These are phyloP conservation scores for Plusia festucae DNA, from an alignment of 2,888 invertebrate species.

Conservation along the genomic window DNA sequence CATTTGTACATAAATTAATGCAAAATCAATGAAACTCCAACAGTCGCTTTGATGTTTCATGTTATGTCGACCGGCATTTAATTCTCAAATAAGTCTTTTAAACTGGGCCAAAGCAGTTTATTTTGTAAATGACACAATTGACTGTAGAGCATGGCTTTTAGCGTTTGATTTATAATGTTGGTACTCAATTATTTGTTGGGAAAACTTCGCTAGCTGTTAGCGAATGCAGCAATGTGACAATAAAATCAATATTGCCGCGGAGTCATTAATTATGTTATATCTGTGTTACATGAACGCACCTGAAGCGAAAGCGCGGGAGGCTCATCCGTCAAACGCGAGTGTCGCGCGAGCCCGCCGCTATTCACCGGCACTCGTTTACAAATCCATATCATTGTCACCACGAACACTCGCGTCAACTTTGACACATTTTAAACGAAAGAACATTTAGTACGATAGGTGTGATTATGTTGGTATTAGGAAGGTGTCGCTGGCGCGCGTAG, in stretches of 20 bases:
- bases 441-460: slow-evolving; percentile 21
- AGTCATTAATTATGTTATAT: slow-evolving; percentile 73
- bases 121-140: slow-evolving; percentile 78
- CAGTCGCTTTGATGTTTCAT: slow-evolving; percentile 73
- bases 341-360: slow-evolving; percentile 78
- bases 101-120: slow-evolving; percentile 77
- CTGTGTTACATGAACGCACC: slow-evolving; percentile 84
- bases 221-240: slow-evolving; percentile 47
- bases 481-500: slow-evolving; percentile 64
- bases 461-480: slow-evolving; percentile 13
- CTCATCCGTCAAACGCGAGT: slow-evolving; percentile 82
- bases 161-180: slow-evolving; percentile 61
- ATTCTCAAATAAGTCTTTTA: slow-evolving; percentile 72
- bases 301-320: slow-evolving; percentile 83
- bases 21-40: slow-evolving; percentile 63
- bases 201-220: slow-evolving; percentile 44
- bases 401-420: slow-evolving; percentile 58
- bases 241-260: slow-evolving; percentile 51
- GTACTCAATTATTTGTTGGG: slow-evolving; percentile 46
- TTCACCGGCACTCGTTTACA: slow-evolving; percentile 74
- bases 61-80: slow-evolving; percentile 61
- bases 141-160: slow-evolving; percentile 61
- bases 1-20: slow-evolving; percentile 54
- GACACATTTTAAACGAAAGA: slow-evolving; percentile 57
- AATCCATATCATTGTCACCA: slow-evolving; percentile 76